phyloP scores from a whole-genome alignment of 2,888 invertebrate genomes.

The Pediacus dermestoides region DNA sequence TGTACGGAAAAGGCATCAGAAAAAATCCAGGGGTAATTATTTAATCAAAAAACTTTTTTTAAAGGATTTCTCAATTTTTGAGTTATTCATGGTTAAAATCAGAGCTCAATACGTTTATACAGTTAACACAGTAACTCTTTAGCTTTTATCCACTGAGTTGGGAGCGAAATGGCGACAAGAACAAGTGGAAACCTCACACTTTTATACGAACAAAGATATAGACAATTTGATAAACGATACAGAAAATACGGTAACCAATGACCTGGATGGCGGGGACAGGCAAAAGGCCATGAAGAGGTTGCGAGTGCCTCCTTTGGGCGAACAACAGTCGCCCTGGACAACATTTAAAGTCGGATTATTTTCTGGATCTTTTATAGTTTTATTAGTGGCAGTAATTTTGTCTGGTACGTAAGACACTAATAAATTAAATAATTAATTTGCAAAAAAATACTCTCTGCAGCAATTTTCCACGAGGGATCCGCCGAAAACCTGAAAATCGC shows the following conservation, averaged over 20 bases:
- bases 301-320: constrained; percentile 79
- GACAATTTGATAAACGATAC: constrained; percentile 79
- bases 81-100: too few relatives aligned
- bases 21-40: too few relatives aligned
- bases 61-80: too few relatives aligned
- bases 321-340: constrained; percentile 77
- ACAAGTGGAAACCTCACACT: constrained; percentile 77
- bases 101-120: too few relatives aligned
- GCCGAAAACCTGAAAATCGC: constrained; percentile 64
- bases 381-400: constrained; percentile 67
- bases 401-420: constrained; percentile 53
- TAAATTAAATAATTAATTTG: neutral
- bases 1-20: too few relatives aligned
- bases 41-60: too few relatives aligned
- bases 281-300: constrained; percentile 84
- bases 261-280: constrained; percentile 74
- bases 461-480: constrained; percentile 53
- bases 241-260: constrained; percentile 66
- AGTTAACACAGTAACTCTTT: constrained; percentile 22
- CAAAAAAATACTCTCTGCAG: constrained; percentile 35
- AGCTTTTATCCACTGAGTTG: constrained; percentile 56
- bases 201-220: constrained; percentile 81
- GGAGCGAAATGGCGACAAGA: constrained; percentile 78
- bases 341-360: constrained; percentile 83
- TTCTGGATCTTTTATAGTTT: constrained; percentile 75